These are phyloP conservation scores for Lamellibrachia satsuma DNA, from an alignment of 2,888 invertebrate species.

Conservation along the genomic window DNA sequence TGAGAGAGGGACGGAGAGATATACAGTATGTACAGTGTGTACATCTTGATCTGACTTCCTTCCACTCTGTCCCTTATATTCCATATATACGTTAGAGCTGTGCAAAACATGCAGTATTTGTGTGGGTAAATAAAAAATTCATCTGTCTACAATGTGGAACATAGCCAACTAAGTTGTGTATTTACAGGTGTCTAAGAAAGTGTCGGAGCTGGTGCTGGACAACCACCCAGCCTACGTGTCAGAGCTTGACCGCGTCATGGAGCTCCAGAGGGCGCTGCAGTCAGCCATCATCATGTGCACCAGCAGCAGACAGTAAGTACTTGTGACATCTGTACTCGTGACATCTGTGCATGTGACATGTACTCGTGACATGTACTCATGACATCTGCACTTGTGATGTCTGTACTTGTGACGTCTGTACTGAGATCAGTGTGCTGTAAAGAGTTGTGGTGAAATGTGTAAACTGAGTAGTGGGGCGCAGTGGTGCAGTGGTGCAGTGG, in stretches of 20 bases:
- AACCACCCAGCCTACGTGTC: constrained; percentile 87
- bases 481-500: no score
- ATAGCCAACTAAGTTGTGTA: neutral
- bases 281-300: constrained; percentile 59
- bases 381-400: neutral
- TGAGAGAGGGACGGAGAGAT: no score
- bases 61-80: no score
- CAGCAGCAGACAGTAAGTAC: constrained; percentile 57
- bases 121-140: no score
- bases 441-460: no score
- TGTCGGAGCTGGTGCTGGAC: constrained; percentile 89
- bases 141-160: neutral
- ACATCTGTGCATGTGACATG: neutral
- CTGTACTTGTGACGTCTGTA: no score
- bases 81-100: no score
- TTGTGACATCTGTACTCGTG: neutral
- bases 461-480: no score
- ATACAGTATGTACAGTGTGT: no score
- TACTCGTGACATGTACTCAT: neutral
- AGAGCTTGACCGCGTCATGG: constrained; percentile 77
- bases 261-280: constrained; percentile 62
- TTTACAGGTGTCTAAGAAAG: constrained; percentile 80
- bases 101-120: no score
- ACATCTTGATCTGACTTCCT: no score
- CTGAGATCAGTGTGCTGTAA: neutral